These are phyloP conservation scores for Stomorhina lunata DNA, from an alignment of 2,888 invertebrate species.

Conservation along the genomic window DNA sequence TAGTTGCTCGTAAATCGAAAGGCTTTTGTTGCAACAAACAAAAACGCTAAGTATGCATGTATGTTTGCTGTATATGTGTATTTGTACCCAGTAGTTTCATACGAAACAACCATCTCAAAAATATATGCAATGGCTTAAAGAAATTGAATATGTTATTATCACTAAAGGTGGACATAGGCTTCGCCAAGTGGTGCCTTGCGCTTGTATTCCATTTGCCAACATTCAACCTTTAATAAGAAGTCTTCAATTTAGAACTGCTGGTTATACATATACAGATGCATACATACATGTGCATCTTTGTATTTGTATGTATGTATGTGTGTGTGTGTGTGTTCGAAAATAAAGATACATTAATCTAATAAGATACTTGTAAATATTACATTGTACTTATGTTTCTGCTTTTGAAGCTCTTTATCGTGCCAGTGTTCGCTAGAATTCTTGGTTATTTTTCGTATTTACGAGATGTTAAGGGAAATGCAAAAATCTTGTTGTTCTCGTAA, in stretches of 20 bases:
- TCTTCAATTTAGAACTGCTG: no score
- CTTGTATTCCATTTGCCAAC: no score
- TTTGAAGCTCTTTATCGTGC: constrained; percentile 8
- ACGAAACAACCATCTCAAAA: no score
- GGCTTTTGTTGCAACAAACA: constrained; percentile 19
- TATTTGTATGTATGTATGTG: background rate
- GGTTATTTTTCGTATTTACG: constrained; percentile 41
- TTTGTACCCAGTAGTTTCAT: no score
- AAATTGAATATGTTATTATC: no score
- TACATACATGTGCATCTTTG: no score
- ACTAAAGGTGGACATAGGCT: no score
- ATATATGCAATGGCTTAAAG: no score
- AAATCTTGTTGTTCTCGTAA: constrained; percentile 63
- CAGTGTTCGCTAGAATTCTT: background rate
- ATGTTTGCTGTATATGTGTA: no score
- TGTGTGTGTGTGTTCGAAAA: background rate
- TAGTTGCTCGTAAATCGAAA: background rate
- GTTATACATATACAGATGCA: no score
- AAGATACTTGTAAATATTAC: constrained; percentile 44
- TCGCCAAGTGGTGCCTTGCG: no score
- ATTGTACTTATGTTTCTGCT: constrained; percentile 26
- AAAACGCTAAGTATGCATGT: background rate
- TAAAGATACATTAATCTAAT: constrained; percentile 43
- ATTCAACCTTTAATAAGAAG: no score
- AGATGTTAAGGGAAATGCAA: constrained; percentile 62